Evolutionary conservation across 1,140 invertebrate genomes (phyloP).

Genomic region (Pachypeltis micranthus): DNA sequence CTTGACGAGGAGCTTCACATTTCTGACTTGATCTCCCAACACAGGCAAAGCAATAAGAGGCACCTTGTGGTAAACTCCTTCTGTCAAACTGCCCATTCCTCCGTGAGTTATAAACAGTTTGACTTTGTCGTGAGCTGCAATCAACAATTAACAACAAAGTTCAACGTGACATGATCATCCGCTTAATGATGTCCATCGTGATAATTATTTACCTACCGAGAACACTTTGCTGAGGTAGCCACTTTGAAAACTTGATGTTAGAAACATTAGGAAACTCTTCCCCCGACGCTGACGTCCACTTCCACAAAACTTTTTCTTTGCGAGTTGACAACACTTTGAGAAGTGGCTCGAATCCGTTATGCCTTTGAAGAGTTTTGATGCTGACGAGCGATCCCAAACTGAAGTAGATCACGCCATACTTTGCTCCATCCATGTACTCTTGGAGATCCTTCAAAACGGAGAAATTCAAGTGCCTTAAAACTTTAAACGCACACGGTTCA

Average conservation of each 20-base stretch:
- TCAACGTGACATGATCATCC: too few species aligned
- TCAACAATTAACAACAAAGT: too few species aligned
- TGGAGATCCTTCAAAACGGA: constrained; percentile 41
- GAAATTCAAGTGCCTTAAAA: too few species aligned
- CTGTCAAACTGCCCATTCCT: constrained; percentile 36
- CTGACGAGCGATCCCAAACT: constrained; percentile 56
- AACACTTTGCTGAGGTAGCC: constrained; percentile 59
- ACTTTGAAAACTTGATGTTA: constrained; percentile 44
- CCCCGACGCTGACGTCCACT: constrained; percentile 53
- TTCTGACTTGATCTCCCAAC: constrained; percentile 33
- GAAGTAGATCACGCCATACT: constrained; percentile 46
- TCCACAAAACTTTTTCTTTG: constrained; percentile 51
- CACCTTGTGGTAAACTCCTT: constrained; percentile 37
- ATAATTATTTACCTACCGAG: constrained; percentile 38
- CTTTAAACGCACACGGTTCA: too few species aligned
- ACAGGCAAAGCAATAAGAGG: constrained; percentile 40
- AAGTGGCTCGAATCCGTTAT: constrained; percentile 38
- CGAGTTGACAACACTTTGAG: constrained; percentile 42
- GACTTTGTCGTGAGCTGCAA: constrained; percentile 29
- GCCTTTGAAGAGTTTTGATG: constrained; percentile 42
- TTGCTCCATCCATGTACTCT: constrained; percentile 42
- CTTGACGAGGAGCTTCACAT: neutral
- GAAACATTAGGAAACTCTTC: constrained; percentile 39
- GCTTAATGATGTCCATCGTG: too few species aligned
- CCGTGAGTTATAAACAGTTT: constrained; percentile 36